Conservation (phyloP, 2,888 invertebrate species). For the Drosophila leonis region DNA sequence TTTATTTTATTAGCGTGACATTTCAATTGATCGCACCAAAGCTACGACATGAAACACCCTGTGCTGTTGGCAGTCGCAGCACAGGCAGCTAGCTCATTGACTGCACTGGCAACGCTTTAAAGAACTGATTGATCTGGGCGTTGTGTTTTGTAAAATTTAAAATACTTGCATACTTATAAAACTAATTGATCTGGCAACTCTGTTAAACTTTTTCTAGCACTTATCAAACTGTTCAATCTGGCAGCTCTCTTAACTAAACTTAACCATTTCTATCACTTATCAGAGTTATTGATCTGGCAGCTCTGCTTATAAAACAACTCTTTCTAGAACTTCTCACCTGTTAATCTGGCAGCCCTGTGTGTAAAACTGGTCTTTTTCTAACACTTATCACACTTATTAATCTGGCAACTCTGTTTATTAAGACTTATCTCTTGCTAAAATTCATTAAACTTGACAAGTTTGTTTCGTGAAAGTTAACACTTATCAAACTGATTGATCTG, state of each 20-base stretch:
- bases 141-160: too few species aligned
- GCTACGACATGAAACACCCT: background rate
- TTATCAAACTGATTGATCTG: background rate
- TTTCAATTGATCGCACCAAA: conserved; percentile 68
- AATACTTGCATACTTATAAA: too few species aligned
- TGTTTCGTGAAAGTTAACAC: too few species aligned
- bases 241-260: too few species aligned
- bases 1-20: conserved; percentile 81
- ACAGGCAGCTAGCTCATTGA: too few species aligned
- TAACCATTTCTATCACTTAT: background rate
- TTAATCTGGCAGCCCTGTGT: background rate
- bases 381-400: background rate
- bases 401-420: too few species aligned
- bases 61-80: background rate
- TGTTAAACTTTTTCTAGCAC: background rate
- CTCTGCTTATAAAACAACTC: too few species aligned
- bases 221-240: too few species aligned
- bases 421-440: too few species aligned
- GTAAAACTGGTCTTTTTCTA: background rate
- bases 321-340: too few species aligned
- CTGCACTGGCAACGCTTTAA: background rate
- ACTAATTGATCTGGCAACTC: background rate
- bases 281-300: background rate
- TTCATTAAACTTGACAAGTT: too few species aligned
- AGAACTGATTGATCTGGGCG: background rate